phyloP scores from a whole-genome alignment of 2,888 invertebrate genomes.

The Caenorhabditis virilis region DNA sequence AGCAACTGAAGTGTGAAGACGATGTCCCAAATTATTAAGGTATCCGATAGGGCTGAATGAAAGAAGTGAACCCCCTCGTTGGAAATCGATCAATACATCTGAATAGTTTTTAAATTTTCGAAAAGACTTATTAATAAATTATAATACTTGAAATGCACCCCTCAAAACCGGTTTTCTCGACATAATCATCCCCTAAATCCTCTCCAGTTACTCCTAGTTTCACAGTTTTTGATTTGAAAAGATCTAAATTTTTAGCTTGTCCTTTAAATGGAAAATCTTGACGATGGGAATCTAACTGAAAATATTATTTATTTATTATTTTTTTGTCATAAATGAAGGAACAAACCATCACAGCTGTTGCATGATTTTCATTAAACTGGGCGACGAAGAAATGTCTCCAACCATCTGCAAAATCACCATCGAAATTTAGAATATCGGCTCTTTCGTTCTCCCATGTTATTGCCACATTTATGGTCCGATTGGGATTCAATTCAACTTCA shows the following conservation, averaged over 20 bases:
- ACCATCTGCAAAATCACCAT: slow-evolving; percentile 58
- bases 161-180: slow-evolving; percentile 24
- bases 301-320: background rate
- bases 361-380: slow-evolving; percentile 34
- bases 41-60: slow-evolving; percentile 32
- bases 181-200: background rate
- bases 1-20: slow-evolving; percentile 5
- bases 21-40: slow-evolving; percentile 16
- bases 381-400: slow-evolving; percentile 59
- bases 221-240: slow-evolving; percentile 30
- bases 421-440: slow-evolving; percentile 45
- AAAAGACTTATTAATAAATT: too few relatives aligned
- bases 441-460: slow-evolving; percentile 31
- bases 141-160: slow-evolving; percentile 49
- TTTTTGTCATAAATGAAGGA: too few relatives aligned
- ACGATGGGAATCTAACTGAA: slow-evolving; percentile 40
- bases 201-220: slow-evolving; percentile 24
- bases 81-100: slow-evolving; percentile 56
- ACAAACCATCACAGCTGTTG: slow-evolving; percentile 47
- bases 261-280: slow-evolving; percentile 31
- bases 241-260: slow-evolving; percentile 21
- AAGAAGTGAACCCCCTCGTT: slow-evolving; percentile 34
- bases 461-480: slow-evolving; percentile 52
- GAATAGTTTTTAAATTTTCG: slow-evolving; percentile 10
- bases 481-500: slow-evolving; percentile 52